Base-by-base conservation (phyloP, 2,888 invertebrate genomes). In the Biston betularia region DNA sequence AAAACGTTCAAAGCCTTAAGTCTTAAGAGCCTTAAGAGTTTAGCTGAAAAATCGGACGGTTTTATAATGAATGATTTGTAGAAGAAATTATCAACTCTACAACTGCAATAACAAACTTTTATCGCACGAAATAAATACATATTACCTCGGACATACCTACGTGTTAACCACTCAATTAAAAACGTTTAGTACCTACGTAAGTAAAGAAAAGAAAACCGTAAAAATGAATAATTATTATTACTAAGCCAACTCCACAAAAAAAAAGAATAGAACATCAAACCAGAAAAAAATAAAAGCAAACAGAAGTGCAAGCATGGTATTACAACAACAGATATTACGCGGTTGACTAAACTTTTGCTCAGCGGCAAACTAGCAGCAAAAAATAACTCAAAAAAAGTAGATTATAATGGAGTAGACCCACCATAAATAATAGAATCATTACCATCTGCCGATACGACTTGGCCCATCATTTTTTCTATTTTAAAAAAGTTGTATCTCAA, bases 391-490 rank as follows among this genome's bases (percentile, higher is more conserved):
- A 60, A 81, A 79, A 77, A 79, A 68, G 75, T 58, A 56, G 46
- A 38, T 38, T 79, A 83, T 87, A 87, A 87, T 86, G 86, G 87
- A 83, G 77, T 75, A 85, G 83, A 79, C 81, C 79, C 81, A 78
- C 82, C 90, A 92, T 93, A 93, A 93, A 92, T 93, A 93, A 93
- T 92, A 90, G 90, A 90, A 92, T 92, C 92, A 93, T 93, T 93
- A 93, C 88, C 93, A 93, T 92, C 92, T 93, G 93, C 89, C 89
- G 69, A 83, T 87, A 89, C 88, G 88, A 90, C 86, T 89, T 84
- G 81, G 84, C 82, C 80, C 88, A 89, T 89, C 87, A 87, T 82
- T 87, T 92, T 92, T 59, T 88, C 88, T 90, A 62, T 50, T 59
- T 61, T 66, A 61, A 73, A 71, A 74, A 71, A 69, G 45, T 45